phyloP scores from a whole-genome alignment of 2,797 vertebrate genomes.

The Nyctibius grandis region DNA sequence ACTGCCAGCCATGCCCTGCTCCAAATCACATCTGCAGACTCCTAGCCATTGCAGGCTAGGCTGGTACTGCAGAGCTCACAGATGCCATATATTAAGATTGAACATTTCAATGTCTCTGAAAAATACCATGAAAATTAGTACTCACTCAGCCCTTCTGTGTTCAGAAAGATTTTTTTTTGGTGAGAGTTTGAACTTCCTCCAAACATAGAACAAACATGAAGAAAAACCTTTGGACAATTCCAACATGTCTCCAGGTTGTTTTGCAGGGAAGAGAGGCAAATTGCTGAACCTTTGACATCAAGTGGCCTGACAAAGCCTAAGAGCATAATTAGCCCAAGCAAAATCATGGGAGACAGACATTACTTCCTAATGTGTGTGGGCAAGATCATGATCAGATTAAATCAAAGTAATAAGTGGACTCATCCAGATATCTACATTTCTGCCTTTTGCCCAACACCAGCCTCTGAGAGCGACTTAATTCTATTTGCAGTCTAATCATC shows the following conservation, averaged over 20 bases:
- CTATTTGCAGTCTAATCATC: constrained; percentile 6
- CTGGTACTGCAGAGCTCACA: background rate
- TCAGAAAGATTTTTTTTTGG: background rate
- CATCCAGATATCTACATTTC: background rate
- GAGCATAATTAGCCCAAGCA: background rate
- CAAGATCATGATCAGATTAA: background rate
- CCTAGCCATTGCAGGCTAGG: background rate
- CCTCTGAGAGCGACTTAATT: constrained; percentile 13
- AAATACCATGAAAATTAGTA: background rate
- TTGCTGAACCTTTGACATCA: background rate
- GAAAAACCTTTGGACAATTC: background rate
- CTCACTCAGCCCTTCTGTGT: background rate
- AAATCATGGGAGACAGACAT: background rate
- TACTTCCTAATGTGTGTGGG: background rate
- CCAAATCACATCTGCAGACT: background rate
- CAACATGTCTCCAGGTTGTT: background rate
- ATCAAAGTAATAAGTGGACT: background rate
- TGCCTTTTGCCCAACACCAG: background rate
- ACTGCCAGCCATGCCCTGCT: background rate
- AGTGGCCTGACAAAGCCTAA: background rate
- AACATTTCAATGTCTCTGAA: background rate
- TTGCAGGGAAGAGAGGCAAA: background rate
- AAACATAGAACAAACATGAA: background rate
- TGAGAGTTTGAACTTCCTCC: background rate
- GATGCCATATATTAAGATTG: background rate